Evolutionary conservation across 2,113 vertebrate genomes (phyloP).

Genomic region (Phalacrocorax aristotelis): DNA sequence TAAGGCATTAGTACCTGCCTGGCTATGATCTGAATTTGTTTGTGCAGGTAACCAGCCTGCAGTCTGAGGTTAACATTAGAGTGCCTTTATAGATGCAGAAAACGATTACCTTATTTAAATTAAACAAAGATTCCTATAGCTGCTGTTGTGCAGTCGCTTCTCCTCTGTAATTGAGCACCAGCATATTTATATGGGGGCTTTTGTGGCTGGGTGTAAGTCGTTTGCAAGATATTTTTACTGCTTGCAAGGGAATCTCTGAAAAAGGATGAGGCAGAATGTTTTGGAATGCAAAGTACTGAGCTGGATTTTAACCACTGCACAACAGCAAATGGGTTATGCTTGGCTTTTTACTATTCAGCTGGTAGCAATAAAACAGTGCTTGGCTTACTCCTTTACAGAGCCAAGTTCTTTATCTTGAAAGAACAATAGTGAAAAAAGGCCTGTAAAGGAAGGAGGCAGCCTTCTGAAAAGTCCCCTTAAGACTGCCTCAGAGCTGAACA

Average conservation of each 20-base stretch:
- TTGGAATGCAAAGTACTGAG: slow-evolving; percentile 39
- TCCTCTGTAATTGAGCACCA: slow-evolving; percentile 40
- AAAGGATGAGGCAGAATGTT: slow-evolving; percentile 30
- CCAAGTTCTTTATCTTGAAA: slow-evolving; percentile 57
- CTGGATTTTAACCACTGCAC: slow-evolving; percentile 54
- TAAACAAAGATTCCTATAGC: slow-evolving; percentile 5
- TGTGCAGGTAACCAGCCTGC: slow-evolving; percentile 3
- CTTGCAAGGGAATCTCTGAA: slow-evolving; percentile 44
- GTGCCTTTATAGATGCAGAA: background rate
- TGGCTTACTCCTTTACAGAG: slow-evolving; percentile 38
- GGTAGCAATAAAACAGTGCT: slow-evolving; percentile 56
- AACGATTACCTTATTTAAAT: slow-evolving; percentile 29
- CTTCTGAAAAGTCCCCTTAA: slow-evolving; percentile 40
- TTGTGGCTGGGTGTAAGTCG: slow-evolving; percentile 16
- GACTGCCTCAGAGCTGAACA: background rate
- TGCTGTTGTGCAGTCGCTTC: slow-evolving; percentile 3
- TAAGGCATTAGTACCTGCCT: background rate
- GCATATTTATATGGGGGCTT: slow-evolving; percentile 45
- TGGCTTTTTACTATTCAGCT: slow-evolving; percentile 62
- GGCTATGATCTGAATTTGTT: background rate
- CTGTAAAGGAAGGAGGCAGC: slow-evolving; percentile 40
- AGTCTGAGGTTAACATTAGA: background rate
- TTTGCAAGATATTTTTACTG: slow-evolving; percentile 55
- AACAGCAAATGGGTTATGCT: slow-evolving; percentile 52
- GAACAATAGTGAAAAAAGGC: slow-evolving; percentile 55